Base-by-base conservation (phyloP, 2,113 vertebrate species). In the Scatophagus argus region DNA sequence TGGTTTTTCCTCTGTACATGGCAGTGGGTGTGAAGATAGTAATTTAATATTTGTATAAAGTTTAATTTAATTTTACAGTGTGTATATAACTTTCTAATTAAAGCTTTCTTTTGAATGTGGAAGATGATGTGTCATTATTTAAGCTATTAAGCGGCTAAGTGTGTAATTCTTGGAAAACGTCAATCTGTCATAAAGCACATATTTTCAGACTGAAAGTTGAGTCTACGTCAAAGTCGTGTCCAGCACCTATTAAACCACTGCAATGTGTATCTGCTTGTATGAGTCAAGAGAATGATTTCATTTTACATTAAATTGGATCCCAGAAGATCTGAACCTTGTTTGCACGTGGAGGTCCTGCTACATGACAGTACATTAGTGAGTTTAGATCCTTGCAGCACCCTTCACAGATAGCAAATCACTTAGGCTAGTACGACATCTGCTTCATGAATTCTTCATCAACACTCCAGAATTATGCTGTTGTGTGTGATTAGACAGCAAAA, bases 11-110 rank as follows among this genome's bases (percentile, higher is more conserved):
- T 96, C 94, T 98, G 96, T 98, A 97, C 95, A 97, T 97, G 97
- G 96, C 96, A 95, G 95, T 97, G 97, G 96, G 96, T 97, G 97
- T 98, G 96, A 97, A 97, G 95, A 99, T 99, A 97, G 96, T 98
- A 98, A 99, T 99, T 99, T 99, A 99, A 99, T 99, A 98, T 99
- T 99, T 99, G 98, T 99, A 99, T 95, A 99, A 98, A 99, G 96
- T 97, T 98, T 99, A 99, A 99, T 99, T 99, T 99, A 99, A 98
- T 96, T 97, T 95, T 96, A 97, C 97, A 97, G 95, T 99, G 95
- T 99, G 97, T 99, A 98, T 97, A 98, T 99, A 99, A 97, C 97
- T 98, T 99, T 99, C 97, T 99, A 97, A 99, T 97, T 98, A 99
- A 97, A 97, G 95, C 89, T 93, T 97, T 96, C 95, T 97, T 98